Evolutionary conservation across 2,113 vertebrate genomes (phyloP).

Genomic region (Connochaetes taurinus): DNA sequence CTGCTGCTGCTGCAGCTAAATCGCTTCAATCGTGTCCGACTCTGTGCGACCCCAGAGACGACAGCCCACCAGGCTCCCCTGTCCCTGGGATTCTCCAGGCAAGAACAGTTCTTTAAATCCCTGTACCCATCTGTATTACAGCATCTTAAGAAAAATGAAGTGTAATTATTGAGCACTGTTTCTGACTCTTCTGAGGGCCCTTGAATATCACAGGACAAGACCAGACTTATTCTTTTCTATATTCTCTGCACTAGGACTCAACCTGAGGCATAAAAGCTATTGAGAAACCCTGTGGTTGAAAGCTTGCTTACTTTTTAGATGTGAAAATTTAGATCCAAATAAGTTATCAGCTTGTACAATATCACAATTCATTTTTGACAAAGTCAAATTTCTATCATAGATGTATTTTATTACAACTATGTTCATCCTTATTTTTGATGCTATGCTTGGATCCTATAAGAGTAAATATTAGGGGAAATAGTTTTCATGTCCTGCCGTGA

Average conservation of each 20-base stretch:
- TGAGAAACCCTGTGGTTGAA: not conserved
- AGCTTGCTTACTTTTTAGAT: not conserved
- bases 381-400: not conserved
- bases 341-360: not conserved
- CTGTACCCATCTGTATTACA: not conserved
- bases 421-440: not conserved
- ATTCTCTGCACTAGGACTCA: not conserved
- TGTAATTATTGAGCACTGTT: not conserved
- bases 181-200: not conserved
- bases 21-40: too few species aligned
- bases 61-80: too few species aligned
- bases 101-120: not conserved
- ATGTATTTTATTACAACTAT: not conserved
- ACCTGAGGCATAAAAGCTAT: not conserved
- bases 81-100: too few species aligned
- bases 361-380: not conserved
- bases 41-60: too few species aligned
- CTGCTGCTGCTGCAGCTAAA: too few species aligned
- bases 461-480: not conserved
- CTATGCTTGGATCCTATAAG: not conserved
- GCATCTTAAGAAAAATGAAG: not conserved
- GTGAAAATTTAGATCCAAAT: not conserved
- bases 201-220: not conserved
- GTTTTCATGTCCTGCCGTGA: not conserved
- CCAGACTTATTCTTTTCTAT: not conserved